These are phyloP conservation scores for Heliothis virescens DNA, from an alignment of 1,140 invertebrate species.

Conservation along the genomic window DNA sequence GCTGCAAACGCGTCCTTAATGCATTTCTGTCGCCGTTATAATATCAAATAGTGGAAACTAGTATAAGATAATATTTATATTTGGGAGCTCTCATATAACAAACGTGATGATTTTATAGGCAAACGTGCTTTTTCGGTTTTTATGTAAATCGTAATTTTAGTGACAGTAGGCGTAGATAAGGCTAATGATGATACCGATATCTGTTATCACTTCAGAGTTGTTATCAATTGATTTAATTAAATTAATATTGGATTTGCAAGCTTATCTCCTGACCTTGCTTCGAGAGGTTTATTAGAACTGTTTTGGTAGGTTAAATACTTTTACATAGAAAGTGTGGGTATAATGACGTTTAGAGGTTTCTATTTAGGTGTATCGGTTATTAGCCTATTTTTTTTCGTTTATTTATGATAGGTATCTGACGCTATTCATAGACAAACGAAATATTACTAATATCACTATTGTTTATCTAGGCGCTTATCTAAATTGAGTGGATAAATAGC, in stretches of 20 bases:
- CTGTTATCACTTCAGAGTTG: slow-evolving; percentile 41
- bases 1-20: no score
- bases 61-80: no score
- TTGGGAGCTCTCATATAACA: no score
- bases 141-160: no score
- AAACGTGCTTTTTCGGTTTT: no score
- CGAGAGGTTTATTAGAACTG: slow-evolving; percentile 14
- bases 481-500: no score
- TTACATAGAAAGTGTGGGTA: neutral
- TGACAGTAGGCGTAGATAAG: slow-evolving; percentile 37
- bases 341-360: neutral
- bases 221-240: slow-evolving; percentile 62
- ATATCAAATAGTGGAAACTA: no score
- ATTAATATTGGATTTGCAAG: slow-evolving; percentile 53
- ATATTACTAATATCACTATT: neutral
- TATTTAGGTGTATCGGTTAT: neutral
- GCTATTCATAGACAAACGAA: neutral
- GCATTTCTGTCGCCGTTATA: no score
- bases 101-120: no score
- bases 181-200: slow-evolving; percentile 28
- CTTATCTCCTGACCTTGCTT: slow-evolving; percentile 47
- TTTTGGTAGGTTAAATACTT: slow-evolving; percentile 10
- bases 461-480: neutral
- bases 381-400: neutral
- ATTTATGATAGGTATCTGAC: neutral